phyloP scores from a whole-genome alignment of 2,888 invertebrate species.

The Eupsilia transversa region DNA sequence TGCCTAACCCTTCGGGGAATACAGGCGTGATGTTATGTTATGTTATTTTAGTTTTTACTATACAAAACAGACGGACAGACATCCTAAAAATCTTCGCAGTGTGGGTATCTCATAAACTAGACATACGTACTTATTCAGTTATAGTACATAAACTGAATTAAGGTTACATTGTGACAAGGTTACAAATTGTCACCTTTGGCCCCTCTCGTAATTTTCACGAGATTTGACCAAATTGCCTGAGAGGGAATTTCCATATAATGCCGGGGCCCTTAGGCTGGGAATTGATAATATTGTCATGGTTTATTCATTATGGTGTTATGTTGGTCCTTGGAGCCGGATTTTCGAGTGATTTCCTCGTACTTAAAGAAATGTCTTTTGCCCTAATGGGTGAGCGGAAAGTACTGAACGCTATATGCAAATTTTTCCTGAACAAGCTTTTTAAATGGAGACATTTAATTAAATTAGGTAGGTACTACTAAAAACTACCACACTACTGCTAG shows the following conservation, averaged over 20 bases:
- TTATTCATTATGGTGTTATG: constrained; percentile 42
- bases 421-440: neutral
- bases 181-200: constrained; percentile 62
- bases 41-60: neutral
- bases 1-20: too few species aligned
- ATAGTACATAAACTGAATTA: constrained; percentile 54
- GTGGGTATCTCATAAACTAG: constrained; percentile 22
- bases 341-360: neutral
- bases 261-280: constrained; percentile 17
- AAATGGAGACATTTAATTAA: neutral
- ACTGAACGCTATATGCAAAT: neutral
- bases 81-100: too few species aligned
- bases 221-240: constrained; percentile 58
- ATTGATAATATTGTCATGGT: constrained; percentile 49
- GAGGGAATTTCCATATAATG: constrained; percentile 53
- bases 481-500: neutral
- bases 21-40: too few species aligned
- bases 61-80: neutral
- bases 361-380: too few species aligned
- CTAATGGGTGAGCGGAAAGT: too few species aligned
- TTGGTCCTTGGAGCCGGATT: constrained; percentile 17
- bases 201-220: constrained; percentile 50
- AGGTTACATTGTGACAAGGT: constrained; percentile 44
- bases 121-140: constrained; percentile 39
- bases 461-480: neutral